These are phyloP conservation scores for Aptenodytes patagonicus DNA, from an alignment of 2,113 vertebrate genomes.

Conservation along the genomic window DNA sequence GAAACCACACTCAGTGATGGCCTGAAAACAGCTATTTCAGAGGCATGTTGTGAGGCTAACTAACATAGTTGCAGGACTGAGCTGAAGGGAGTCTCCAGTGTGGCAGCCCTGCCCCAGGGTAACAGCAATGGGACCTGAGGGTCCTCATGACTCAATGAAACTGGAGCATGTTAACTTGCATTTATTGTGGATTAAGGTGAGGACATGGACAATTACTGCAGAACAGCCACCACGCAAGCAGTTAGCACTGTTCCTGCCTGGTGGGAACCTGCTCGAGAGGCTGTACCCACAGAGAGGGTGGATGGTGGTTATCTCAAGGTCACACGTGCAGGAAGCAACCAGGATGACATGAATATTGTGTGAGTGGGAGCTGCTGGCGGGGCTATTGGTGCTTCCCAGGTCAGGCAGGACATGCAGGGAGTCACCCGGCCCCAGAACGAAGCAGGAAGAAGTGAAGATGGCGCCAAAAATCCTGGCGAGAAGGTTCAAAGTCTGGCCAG, in stretches of 20 bases:
- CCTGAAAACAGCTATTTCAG: background rate
- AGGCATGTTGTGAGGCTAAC: background rate
- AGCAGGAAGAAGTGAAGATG: constrained; percentile 20
- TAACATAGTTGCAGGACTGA: background rate
- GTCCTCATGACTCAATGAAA: background rate
- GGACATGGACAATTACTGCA: background rate
- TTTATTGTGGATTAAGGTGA: background rate
- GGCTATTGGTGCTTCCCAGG: background rate
- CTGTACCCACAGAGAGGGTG: background rate
- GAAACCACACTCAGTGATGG: background rate
- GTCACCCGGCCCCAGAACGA: background rate
- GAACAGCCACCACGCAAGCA: background rate
- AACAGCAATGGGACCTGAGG: rapidly evolving
- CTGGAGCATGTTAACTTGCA: background rate
- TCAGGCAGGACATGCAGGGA: constrained; percentile 21
- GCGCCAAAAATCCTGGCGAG: background rate
- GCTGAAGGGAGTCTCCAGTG: rapidly evolving
- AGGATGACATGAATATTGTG: background rate
- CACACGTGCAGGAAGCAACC: background rate
- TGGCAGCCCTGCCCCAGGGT: rapidly evolving
- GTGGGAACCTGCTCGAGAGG: constrained; percentile 2
- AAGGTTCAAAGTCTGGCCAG: constrained; percentile 1
- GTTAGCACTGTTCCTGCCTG: background rate
- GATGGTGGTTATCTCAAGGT: background rate
- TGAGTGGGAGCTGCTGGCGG: background rate